Base-by-base conservation (phyloP, 2,797 vertebrate genomes). In the Ctenopoma kingsleyae region DNA sequence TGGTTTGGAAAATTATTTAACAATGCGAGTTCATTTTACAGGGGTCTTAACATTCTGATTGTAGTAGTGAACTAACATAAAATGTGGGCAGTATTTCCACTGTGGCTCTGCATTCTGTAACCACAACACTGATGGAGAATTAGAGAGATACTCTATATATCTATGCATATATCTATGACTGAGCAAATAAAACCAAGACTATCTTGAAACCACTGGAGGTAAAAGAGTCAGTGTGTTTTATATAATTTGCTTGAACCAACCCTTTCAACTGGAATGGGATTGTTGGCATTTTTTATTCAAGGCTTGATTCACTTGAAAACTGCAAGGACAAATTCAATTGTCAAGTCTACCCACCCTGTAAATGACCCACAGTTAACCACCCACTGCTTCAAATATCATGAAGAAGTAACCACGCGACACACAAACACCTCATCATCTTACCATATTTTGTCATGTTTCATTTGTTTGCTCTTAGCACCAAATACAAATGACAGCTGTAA, bases 401-500 rank as follows among this genome's bases (percentile, higher is more conserved):
- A 52, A 40, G 48, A 35, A 41, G 47, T 76, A 58, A 70, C 58
- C 32, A 23, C 54, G 68, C 17, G 10, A 27, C 6, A 11, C 56
- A 44, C 25, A 16, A 68, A 75, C 69, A 40, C 66, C 60, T 49
- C 60, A 67, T 76, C 77, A 53, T 71, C 53, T 86, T 67, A 46
- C 36, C 62, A 73, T 71, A 73, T 78, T 85, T 85, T 76, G 78
- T 85, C 84, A 84, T 71, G 71, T 89, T 86, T 81, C 64, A 80
- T 87, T 85, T 78, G 30, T 71, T 74, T 38, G 46, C 62, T 66
- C 57, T 74, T 22, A 75, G 62, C 65, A 82, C 22, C 59, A 82
- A 87, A 80, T 71, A 76, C 60, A 78, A 80, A 69, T 79, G 87
- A 87, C 82, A 88, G 82, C 71, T 75, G 72, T 85, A 84, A 86